Percentiles rank a stretch among this genome's conserved stretches.
Evolutionary conservation across 2,888 invertebrate species (phyloP).

Genomic region (Lacanobia wlatinum): DNA sequence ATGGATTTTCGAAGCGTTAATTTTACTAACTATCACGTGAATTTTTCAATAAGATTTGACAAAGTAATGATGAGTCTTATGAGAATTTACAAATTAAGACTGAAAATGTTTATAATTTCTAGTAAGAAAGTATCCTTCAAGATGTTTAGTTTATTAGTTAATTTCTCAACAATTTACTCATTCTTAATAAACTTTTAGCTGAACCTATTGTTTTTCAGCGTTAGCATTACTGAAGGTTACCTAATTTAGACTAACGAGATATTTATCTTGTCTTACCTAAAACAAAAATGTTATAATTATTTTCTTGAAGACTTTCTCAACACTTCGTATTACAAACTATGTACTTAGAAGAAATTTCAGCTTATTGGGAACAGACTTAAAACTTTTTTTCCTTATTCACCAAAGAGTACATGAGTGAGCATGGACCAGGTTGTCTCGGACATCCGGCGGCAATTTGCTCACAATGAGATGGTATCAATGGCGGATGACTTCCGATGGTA

Average conservation of each 20-base stretch:
- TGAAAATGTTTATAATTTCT: neutral
- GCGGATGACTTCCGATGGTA: conserved; percentile 87
- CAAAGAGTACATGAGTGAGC: conserved; percentile 30
- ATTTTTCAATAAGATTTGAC: neutral
- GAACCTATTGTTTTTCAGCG: no score
- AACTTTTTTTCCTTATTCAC: conserved; percentile 17
- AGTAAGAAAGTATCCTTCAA: neutral
- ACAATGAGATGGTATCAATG: conserved; percentile 91
- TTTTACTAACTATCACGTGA: no score
- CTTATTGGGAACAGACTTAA: neutral
- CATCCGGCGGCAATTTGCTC: conserved; percentile 87
- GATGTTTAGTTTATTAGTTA: neutral
- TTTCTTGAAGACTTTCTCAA: no score
- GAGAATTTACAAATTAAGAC: neutral
- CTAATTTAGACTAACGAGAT: no score
- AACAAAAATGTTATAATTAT: no score
- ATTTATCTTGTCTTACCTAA: no score
- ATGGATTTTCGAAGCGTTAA: no score
- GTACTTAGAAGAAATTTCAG: neutral
- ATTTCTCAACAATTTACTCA: neutral
- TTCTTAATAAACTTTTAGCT: neutral
- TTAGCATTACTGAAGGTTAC: no score
- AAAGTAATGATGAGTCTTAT: conserved; percentile 17
- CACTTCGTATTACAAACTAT: no score
- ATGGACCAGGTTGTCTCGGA: conserved; percentile 79